A percentile compares a stretch with the other conserved stretches of the same genome.
Evolutionary conservation across 2,797 vertebrate genomes (phyloP).

Genomic region (Tadarida brasiliensis): DNA sequence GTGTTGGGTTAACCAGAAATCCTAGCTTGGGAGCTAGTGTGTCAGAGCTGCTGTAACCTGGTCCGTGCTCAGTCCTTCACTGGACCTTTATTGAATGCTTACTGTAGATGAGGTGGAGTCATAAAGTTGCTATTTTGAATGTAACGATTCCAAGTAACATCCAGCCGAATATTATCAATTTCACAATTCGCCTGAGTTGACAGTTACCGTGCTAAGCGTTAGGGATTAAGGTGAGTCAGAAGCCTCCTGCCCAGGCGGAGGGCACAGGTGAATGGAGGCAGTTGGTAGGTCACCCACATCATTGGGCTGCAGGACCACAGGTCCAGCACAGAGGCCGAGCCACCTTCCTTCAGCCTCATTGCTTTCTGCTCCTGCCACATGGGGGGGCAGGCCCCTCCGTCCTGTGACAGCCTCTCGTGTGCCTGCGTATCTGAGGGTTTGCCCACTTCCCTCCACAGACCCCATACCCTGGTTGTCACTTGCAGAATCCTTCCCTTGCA

Average conservation of each 20-base stretch:
- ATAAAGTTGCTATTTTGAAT: background rate
- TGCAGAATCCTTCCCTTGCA: background rate
- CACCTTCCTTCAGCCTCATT: background rate
- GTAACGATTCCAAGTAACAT: background rate
- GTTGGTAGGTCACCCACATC: background rate
- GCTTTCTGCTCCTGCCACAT: too few relatives aligned
- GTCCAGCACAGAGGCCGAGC: background rate
- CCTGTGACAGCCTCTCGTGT: background rate
- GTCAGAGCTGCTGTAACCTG: background rate
- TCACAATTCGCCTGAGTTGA: rapidly evolving
- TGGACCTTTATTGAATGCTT: background rate
- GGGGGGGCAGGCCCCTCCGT: rapidly evolving
- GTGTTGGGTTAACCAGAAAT: background rate
- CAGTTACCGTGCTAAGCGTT: background rate
- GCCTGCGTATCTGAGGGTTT: background rate
- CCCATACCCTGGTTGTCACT: background rate
- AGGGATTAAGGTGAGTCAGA: background rate
- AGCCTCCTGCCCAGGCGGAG: background rate
- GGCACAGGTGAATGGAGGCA: rapidly evolving
- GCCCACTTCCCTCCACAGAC: background rate
- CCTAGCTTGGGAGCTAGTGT: background rate
- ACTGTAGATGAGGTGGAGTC: background rate
- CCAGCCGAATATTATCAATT: background rate
- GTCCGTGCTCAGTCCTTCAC: rapidly evolving
- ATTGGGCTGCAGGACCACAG: too few relatives aligned